Conservation (phyloP, 2,797 vertebrate genomes). For the Leptatherina wallacei region DNA sequence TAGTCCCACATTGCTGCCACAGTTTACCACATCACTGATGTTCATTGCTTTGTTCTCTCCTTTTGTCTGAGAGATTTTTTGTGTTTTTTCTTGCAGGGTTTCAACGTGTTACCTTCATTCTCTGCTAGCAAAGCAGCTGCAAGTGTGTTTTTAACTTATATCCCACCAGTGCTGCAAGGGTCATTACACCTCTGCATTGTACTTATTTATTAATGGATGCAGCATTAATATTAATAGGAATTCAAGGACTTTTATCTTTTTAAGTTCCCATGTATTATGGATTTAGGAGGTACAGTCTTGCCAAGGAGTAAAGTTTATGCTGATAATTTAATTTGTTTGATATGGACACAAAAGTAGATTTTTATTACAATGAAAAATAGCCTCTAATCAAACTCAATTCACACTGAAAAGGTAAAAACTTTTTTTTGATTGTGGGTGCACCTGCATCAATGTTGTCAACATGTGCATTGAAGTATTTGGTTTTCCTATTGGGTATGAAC, state of each 20-base stretch:
- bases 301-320: constrained; percentile 2
- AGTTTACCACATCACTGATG: constrained; percentile 16
- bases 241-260: constrained; percentile 53
- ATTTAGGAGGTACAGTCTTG: constrained; percentile 13
- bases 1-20: background rate
- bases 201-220: constrained; percentile 61
- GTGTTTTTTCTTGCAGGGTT: background rate
- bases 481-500: background rate
- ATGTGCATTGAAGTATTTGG: background rate
- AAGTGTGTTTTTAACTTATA: constrained; percentile 31
- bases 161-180: constrained; percentile 23
- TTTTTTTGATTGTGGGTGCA: background rate
- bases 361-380: constrained; percentile 11
- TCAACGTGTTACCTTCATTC: background rate
- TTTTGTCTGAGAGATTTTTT: constrained; percentile 21
- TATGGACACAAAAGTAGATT: background rate
- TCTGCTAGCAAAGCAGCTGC: constrained; percentile 8
- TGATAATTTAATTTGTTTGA: constrained; percentile 10
- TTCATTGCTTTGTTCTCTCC: constrained; percentile 23
- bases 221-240: constrained; percentile 57
- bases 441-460: background rate
- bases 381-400: constrained; percentile 2
- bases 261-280: constrained; percentile 39
- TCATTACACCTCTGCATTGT: constrained; percentile 49
- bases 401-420: background rate